Conservation (phyloP, 2,797 vertebrate species). For the Podargus strigoides region DNA sequence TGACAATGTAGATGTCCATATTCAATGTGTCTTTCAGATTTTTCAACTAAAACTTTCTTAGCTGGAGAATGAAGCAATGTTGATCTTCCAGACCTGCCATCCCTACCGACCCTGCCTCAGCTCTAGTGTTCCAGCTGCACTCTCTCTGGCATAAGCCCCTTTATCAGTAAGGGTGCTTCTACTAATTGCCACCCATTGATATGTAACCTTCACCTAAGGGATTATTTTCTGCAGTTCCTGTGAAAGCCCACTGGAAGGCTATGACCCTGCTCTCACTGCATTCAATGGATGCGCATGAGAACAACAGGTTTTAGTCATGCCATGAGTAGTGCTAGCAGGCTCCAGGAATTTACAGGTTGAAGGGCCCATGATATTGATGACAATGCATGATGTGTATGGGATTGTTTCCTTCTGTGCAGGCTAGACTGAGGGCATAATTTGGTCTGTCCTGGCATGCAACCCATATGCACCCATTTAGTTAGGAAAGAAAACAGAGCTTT, state of each 20-base stretch:
- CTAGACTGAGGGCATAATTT: neutral
- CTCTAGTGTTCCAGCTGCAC: neutral
- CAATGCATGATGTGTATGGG: neutral
- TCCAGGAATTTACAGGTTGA: neutral
- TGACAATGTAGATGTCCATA: neutral
- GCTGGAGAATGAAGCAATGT: neutral
- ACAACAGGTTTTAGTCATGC: neutral
- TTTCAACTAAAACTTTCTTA: neutral
- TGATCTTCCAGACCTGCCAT: neutral
- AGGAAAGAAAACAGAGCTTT: neutral
- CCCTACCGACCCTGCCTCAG: neutral
- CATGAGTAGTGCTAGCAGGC: neutral
- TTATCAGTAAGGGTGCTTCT: neutral
- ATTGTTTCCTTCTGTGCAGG: neutral
- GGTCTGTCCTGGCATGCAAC: neutral
- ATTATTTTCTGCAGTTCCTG: neutral
- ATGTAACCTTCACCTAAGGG: neutral
- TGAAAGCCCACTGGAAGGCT: neutral
- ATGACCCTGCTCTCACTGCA: fast-evolving
- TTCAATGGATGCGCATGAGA: neutral
- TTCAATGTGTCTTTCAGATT: neutral
- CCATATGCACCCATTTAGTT: neutral
- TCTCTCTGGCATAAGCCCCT: neutral
- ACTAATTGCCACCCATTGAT: neutral
- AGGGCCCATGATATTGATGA: neutral